Conservation (phyloP, 2,888 invertebrate species). For the Rhorus exstirpatorius region DNA sequence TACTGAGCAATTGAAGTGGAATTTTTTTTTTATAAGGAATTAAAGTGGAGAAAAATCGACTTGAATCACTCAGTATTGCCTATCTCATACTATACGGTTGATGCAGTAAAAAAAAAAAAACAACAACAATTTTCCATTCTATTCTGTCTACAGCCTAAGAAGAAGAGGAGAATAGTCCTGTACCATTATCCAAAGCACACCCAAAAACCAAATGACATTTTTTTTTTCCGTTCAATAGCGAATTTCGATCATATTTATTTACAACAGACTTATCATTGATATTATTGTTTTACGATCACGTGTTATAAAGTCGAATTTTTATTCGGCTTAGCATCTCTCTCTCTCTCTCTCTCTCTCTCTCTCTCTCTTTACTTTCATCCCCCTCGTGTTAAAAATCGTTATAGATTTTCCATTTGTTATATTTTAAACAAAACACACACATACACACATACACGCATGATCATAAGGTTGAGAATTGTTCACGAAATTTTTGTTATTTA, state of each 20-base stretch:
- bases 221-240: slow-evolving; percentile 79
- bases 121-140: slow-evolving; percentile 80
- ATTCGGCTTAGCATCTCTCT: slow-evolving; percentile 20
- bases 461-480: slow-evolving; percentile 27
- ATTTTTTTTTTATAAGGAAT: too few species aligned
- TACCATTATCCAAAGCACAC: slow-evolving; percentile 84
- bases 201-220: slow-evolving; percentile 74
- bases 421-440: slow-evolving; percentile 1
- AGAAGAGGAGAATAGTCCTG: slow-evolving; percentile 87
- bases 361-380: slow-evolving; percentile 14
- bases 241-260: slow-evolving; percentile 63
- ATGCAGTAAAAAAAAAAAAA: slow-evolving; percentile 64
- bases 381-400: slow-evolving; percentile 44
- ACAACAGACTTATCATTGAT: slow-evolving; percentile 71
- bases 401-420: slow-evolving; percentile 1
- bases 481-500: slow-evolving; percentile 40
- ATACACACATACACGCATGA: background rate
- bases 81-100: slow-evolving; percentile 19
- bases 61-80: too few species aligned
- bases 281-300: slow-evolving; percentile 57
- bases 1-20: too few species aligned
- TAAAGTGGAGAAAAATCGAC: too few species aligned
- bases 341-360: slow-evolving; percentile 33
- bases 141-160: slow-evolving; percentile 89
- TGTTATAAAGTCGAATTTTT: slow-evolving; percentile 31